These are phyloP conservation scores for Rhinella marina DNA, from an alignment of 2,797 vertebrate genomes.

Conservation along the genomic window DNA sequence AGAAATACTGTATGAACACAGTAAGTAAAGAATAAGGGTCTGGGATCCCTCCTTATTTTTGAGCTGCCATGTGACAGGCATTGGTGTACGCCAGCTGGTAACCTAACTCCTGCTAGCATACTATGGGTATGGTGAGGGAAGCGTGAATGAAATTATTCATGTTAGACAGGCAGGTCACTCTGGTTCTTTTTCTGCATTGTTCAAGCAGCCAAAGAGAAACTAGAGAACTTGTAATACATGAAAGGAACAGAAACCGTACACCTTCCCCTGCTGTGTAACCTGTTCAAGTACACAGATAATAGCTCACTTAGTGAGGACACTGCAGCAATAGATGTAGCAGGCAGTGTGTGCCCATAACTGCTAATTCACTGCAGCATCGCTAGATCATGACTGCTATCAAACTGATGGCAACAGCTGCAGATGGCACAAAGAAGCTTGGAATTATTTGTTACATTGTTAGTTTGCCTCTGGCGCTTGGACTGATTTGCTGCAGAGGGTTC, in stretches of 20 bases:
- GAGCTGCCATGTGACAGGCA: conserved; percentile 19
- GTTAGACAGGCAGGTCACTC: conserved; percentile 46
- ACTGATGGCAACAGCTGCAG: background rate
- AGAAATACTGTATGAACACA: background rate
- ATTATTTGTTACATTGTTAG: background rate
- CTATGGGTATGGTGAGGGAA: conserved; percentile 57
- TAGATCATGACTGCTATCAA: background rate
- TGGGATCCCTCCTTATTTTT: background rate
- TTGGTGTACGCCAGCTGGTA: conserved; percentile 38
- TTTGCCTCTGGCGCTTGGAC: background rate
- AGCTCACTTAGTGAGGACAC: background rate
- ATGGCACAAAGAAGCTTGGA: background rate
- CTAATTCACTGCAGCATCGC: background rate
- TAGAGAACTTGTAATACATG: conserved; percentile 61
- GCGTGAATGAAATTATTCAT: conserved; percentile 60
- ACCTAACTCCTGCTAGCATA: conserved; percentile 47
- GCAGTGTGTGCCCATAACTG: background rate
- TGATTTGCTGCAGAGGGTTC: background rate
- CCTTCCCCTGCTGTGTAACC: conserved; percentile 44
- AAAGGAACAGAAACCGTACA: conserved; percentile 56
- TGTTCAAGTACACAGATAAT: conserved; percentile 34
- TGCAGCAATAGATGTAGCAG: background rate
- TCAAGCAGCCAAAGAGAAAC: conserved; percentile 47
- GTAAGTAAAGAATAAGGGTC: background rate
- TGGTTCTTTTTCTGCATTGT: conserved; percentile 45